phyloP scores from a whole-genome alignment of 1,140 invertebrate genomes.

The Anastrepha ludens region DNA sequence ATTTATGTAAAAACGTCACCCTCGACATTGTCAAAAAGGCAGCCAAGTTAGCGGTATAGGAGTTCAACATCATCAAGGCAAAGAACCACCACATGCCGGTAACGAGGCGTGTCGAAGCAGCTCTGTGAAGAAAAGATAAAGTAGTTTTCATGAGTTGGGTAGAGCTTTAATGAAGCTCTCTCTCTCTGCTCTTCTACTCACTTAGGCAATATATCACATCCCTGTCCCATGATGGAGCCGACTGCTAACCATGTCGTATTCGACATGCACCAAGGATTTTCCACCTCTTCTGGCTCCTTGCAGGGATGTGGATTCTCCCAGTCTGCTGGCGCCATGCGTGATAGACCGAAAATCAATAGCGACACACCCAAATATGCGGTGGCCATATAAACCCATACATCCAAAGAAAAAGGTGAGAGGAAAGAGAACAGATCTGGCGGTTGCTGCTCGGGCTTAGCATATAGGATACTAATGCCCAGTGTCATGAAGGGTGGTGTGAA shows the following conservation, averaged over 20 bases:
- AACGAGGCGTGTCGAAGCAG: conserved; percentile 86
- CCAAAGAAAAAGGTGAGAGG: conserved; percentile 88
- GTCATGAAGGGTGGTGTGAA: conserved; percentile 94
- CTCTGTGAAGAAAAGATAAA: conserved; percentile 75
- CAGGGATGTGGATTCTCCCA: conserved; percentile 94
- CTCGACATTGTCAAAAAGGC: conserved; percentile 93
- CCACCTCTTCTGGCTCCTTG: conserved; percentile 85
- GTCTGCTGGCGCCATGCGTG: conserved; percentile 87
- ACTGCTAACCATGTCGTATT: conserved; percentile 87
- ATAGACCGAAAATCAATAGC: conserved; percentile 84
- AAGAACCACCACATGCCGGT: conserved; percentile 97
- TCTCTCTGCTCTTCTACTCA: conserved; percentile 71
- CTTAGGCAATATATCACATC: conserved; percentile 87
- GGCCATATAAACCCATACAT: conserved; percentile 95
- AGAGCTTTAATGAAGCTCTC: neutral
- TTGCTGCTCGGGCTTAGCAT: conserved; percentile 82
- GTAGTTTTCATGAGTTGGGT: neutral
- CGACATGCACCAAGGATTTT: conserved; percentile 86
- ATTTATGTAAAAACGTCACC: neutral
- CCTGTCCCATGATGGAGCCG: conserved; percentile 87
- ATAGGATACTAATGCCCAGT: conserved; percentile 88
- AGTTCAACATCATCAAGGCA: conserved; percentile 95
- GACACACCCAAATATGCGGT: conserved; percentile 91
- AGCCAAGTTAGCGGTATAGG: conserved; percentile 96
- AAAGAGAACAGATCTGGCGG: conserved; percentile 89